A percentile compares a stretch with the other conserved stretches of the same genome.
Conservation (phyloP, 2,797 vertebrate genomes). For the Ibycter americanus region DNA sequence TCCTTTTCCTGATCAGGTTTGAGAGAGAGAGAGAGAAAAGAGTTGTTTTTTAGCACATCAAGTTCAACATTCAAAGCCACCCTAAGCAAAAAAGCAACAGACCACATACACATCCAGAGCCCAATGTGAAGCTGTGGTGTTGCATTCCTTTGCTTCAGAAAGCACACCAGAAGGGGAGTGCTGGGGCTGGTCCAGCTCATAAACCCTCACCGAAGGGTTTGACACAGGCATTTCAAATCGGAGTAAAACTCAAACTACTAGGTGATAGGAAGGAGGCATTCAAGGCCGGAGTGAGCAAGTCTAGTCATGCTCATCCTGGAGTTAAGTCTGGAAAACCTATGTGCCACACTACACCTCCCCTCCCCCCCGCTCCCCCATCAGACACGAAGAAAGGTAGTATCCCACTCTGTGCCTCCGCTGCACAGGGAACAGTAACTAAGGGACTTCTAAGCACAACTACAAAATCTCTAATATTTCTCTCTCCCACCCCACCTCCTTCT, state of each 20-base stretch:
- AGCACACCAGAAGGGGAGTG: neutral
- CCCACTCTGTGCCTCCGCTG: neutral
- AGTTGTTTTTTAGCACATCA: neutral
- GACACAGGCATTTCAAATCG: neutral
- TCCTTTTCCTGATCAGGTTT: slow-evolving; percentile 82
- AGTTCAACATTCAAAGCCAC: neutral
- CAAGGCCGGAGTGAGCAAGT: neutral
- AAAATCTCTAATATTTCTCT: neutral
- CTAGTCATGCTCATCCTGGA: neutral
- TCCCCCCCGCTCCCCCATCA: too few species aligned
- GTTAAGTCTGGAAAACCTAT: neutral
- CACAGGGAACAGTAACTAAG: neutral
- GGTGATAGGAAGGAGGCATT: neutral
- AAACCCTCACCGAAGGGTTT: neutral
- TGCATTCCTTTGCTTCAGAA: neutral
- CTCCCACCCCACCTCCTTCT: neutral
- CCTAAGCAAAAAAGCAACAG: neutral
- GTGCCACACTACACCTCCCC: neutral
- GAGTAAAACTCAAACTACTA: neutral
- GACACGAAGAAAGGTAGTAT: neutral
- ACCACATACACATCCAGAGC: neutral
- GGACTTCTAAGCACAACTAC: neutral
- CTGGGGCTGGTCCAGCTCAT: neutral
- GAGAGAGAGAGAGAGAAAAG: too few species aligned
- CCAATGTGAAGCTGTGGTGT: neutral